Evolutionary conservation across 2,797 vertebrate species (phyloP), one percentile per base, ranked within the genome.

Genomic region (Sparus aurata): DNA sequence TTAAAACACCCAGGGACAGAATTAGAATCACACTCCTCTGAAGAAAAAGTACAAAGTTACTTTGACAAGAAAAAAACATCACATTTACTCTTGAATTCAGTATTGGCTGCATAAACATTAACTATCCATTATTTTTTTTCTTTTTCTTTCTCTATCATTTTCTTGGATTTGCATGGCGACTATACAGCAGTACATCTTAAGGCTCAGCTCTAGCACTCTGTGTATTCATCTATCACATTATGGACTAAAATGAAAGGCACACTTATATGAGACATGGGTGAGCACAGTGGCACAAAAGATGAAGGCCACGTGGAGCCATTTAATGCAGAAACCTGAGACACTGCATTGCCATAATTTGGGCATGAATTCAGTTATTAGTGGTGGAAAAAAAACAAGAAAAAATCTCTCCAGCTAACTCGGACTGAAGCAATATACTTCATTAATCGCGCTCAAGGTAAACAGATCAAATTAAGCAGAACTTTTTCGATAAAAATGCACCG

Each of bases 391-490:
- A 22, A 12, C 5, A 38, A 2, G 22, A 18, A 61, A 25, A 25
- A n/a, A 3, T 20, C 30, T 43, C 73, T 54, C 38, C 59, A 69
- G 43, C 38, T 41, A n/a, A 12, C 16, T 55, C 30, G 0, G 2
- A 0, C 46, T 20, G 16, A 46, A 1, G 12, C 22, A 13, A 52
- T 52, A 30, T 49, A 38, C 45, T 69, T 57, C 8, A 63, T 57
- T 70, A 68, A 73, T 61, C 47, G 60, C 41, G 76, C n/a, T 61
- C 27, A 60, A 22, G 20, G 12, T 30, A 41, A 67, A 23, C 4
- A 49, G 12, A 54, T 84, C 25, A 12, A 58, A 69, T 60, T 45
- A 30, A 38, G 17, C 8, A 38, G 4, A 47, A 11, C 1, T 6
- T 11, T 66, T 38, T 50, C 2, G 43, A 0, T 3, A 22, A 43